These are phyloP conservation scores for Trichonephila clavipes DNA, from an alignment of 1,140 invertebrate species.

Conservation along the genomic window DNA sequence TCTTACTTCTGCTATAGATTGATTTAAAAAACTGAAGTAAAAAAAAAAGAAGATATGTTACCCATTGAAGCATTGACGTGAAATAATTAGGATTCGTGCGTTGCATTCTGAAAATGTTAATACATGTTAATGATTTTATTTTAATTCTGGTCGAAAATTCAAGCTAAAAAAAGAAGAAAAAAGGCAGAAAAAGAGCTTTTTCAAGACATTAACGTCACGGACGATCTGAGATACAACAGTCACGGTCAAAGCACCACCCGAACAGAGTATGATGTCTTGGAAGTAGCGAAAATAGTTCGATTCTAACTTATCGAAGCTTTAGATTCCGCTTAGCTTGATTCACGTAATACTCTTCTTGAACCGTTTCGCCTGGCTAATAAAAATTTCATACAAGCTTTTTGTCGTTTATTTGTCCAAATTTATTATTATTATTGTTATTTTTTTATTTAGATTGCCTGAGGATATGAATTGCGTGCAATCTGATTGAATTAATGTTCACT, in stretches of 20 bases:
- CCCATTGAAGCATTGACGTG: background rate
- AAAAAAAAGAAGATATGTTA: background rate
- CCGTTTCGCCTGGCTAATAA: background rate
- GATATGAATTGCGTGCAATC: conserved; percentile 4
- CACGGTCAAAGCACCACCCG: background rate
- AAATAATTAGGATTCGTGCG: background rate
- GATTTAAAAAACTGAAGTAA: no score
- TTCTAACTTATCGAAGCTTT: background rate
- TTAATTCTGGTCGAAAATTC: background rate
- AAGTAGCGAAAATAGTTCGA: background rate
- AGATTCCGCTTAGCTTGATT: background rate
- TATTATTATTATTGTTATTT: background rate
- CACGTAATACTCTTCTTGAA: background rate
- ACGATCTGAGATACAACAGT: background rate
- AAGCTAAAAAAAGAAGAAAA: background rate
- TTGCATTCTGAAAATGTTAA: background rate
- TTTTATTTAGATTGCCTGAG: background rate
- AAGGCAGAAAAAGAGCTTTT: background rate
- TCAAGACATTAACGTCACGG: background rate
- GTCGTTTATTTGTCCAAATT: background rate
- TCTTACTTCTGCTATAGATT: no score
- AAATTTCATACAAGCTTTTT: background rate
- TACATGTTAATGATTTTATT: conserved; percentile 3
- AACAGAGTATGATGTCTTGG: background rate
- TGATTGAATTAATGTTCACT: conserved; percentile 27